Base-by-base conservation (phyloP, 2,888 invertebrate genomes). In the Melolontha melolontha region DNA sequence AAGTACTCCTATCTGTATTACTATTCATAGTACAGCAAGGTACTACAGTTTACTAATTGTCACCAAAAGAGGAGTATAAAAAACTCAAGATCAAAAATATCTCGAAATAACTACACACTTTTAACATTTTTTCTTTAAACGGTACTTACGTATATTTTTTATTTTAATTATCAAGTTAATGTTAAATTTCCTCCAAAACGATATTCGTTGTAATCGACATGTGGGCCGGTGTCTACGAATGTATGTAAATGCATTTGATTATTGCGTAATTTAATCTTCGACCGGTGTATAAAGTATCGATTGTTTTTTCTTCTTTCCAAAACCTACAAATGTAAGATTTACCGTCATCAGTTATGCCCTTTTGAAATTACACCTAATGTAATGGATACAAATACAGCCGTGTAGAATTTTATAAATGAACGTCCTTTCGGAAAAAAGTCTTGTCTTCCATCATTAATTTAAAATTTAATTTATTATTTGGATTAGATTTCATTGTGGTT, bases 201-300 rank as follows among this genome's bases (percentile, higher is more conserved):
- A 44, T 17, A 10, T 5, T 14, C 44, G 10, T 29, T 6, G 29
- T 34, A 14, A 59, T 47, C 59, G 14, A 40, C 44, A 47, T 59
- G 59, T 59, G 59, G 59, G 59, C 44, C 29, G 55, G 12, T 22
- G n/a, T 40, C 42, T 44, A 11, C 16, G 34, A 34, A 34, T 34
- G 12, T 42, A 57, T 59, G 44, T 59, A 59, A 44, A 44, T 44
- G 44, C 59, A 59, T 59, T 59, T 59, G 29, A 59, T 59, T 59
- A 59, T 59, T 59, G 59, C 59, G 59, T 59, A 59, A 59, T 59
- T 47, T 44, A 59, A 59, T 44, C 59, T 44, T 12, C 40, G 14
- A 29, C 41, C 10, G 14, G 17, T 59, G 44, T 14, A 59, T 29
- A 44, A 59, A 34, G 34, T 59, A 44, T 59, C 44, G 59, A 59